A percentile compares a stretch with the other conserved stretches of the same genome.
Evolutionary conservation across 2,113 vertebrate genomes (phyloP).

Genomic region (Dicerorhinus sumatrensis): DNA sequence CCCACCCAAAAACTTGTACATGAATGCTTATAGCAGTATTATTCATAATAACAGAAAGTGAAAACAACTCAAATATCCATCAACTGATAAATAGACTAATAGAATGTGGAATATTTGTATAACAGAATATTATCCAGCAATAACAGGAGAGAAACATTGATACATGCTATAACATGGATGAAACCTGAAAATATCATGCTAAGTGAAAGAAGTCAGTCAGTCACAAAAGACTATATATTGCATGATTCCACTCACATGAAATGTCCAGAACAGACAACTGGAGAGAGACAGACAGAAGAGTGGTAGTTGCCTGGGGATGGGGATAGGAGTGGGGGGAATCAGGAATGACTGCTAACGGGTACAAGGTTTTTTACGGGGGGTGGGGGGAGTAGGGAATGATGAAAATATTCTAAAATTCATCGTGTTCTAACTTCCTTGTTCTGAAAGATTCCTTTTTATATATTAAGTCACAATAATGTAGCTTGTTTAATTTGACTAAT

Average conservation of each 20-base stretch:
- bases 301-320: background rate
- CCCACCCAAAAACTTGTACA: background rate
- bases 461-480: conserved; percentile 89
- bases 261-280: background rate
- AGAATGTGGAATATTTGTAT: background rate
- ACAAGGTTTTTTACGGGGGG: background rate
- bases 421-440: background rate
- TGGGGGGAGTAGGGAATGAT: no score
- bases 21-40: background rate
- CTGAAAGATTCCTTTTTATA: conserved; percentile 86
- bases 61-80: background rate
- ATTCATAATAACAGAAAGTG: background rate
- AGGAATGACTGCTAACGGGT: background rate
- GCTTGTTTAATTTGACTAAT: conserved; percentile 85
- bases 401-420: background rate
- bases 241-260: background rate
- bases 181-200: background rate
- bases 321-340: background rate
- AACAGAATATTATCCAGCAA: background rate
- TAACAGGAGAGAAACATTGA: background rate
- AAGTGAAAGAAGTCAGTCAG: background rate
- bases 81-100: background rate
- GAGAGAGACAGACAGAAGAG: background rate
- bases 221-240: background rate
- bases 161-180: background rate